Evolutionary conservation across 2,888 invertebrate genomes (phyloP), one percentile per base, ranked within the genome.

Genomic region (Sinhomidia bicolor): DNA sequence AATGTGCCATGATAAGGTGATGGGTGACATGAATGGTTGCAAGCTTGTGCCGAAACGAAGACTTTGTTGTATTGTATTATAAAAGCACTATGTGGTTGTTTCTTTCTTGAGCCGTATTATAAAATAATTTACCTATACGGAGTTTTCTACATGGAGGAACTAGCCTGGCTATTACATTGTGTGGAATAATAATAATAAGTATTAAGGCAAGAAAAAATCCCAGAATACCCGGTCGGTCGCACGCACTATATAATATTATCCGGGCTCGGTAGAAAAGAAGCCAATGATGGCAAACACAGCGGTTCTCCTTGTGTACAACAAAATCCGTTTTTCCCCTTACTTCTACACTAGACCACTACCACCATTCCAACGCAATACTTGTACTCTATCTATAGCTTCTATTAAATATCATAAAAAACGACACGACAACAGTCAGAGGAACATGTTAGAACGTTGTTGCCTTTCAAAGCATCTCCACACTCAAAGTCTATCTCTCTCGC

Each of bases 201-300:
- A 36, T 62, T 76, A 60, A 84, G 60, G 76, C 84, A 47, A 84
- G 78, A 57, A 76, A n/a, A 36, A 84, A 84, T 84, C 74, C 84
- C 76, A 84, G 84, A 62, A 84, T 84, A 60, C 84, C 84, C 84
- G 78, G 57, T 84, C 84, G 78, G 47, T 76, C 84, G 74, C 84
- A 84, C 76, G 57, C 71, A 83, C 83, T 29, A 26, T 20, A 20
- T 36, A 36, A 36, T 74, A 74, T 51, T 47, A 83, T 74, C 71
- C 83, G 54, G 57, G 82, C 47, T 84, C 76, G 44, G 12, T 54
- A 17, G 51, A 23, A 36, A 36, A 17, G 51, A 85, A 85, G 85
- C 85, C 85, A 85, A 78, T 85, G 85, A 85, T 62, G 85, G 85
- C 85, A 85, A 85, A 79, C 79, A 85, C 79, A 78, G 85, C 78